phyloP scores from a whole-genome alignment of 2,888 invertebrate species.

The Tetragonisca angustula region DNA sequence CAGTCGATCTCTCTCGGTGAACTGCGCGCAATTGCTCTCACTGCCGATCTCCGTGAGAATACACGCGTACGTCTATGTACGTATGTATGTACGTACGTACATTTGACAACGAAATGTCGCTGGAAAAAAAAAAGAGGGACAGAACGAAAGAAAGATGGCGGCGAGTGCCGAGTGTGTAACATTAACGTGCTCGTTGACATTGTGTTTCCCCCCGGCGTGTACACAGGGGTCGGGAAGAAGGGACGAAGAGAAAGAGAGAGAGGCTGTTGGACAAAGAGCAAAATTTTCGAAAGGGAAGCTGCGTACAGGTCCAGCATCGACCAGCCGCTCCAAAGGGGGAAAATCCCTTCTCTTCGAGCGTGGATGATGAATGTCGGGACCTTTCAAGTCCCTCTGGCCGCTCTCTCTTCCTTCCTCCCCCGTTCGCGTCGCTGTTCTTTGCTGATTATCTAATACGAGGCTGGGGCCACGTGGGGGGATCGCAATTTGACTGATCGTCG shows the following conservation, averaged over 20 bases:
- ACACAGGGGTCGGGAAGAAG: conserved; percentile 52
- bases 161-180: conserved; percentile 58
- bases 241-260: conserved; percentile 7
- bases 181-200: conserved; percentile 75
- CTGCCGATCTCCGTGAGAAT: conserved; percentile 43
- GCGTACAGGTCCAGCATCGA: conserved; percentile 59
- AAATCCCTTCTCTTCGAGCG: conserved; percentile 48
- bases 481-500: conserved; percentile 49
- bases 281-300: conserved; percentile 62
- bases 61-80: conserved; percentile 28
- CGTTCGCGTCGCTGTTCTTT: conserved; percentile 62
- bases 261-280: conserved; percentile 29
- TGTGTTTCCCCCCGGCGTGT: conserved; percentile 71
- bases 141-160: conserved; percentile 17
- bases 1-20: conserved; percentile 49
- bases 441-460: conserved; percentile 80
- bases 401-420: background rate
- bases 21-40: conserved; percentile 48
- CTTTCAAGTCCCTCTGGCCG: conserved; percentile 76
- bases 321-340: conserved; percentile 46
- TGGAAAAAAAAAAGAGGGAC: background rate
- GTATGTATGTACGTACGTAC: conserved; percentile 34
- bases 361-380: conserved; percentile 76
- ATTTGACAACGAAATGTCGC: conserved; percentile 49
- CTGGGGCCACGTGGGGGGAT: conserved; percentile 39